Conservation (phyloP, 2,888 invertebrate genomes). For the Brenthis ino region DNA sequence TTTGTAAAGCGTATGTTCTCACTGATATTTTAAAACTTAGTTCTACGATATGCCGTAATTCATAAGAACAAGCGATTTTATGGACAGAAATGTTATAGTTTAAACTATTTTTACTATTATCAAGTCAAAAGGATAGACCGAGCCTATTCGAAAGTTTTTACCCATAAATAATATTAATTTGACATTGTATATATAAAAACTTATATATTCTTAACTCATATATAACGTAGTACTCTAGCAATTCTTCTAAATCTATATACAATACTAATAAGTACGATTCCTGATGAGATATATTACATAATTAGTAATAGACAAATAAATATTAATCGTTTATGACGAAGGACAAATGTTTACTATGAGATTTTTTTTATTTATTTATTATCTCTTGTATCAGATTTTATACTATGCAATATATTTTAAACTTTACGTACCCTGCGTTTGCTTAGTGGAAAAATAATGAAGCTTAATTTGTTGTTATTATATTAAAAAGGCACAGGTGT, state of each 20-base stretch:
- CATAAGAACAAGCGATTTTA: constrained; percentile 36
- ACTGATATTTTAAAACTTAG: constrained; percentile 40
- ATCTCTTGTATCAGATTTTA: constrained; percentile 14
- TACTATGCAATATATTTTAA: constrained; percentile 17
- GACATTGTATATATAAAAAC: constrained; percentile 10
- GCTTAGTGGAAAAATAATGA: constrained; percentile 18
- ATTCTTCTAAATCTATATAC: constrained; percentile 13
- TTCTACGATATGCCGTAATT: constrained; percentile 40
- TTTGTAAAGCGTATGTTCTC: constrained; percentile 46
- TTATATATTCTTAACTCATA: constrained; percentile 11
- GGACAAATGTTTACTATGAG: not conserved
- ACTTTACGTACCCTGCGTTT: constrained; percentile 29
- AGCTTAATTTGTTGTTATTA: constrained; percentile 23
- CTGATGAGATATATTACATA: constrained; percentile 1
- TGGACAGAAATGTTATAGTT: constrained; percentile 31
- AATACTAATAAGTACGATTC: constrained; percentile 8
- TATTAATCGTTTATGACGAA: not conserved
- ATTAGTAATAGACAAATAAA: constrained; percentile 2
- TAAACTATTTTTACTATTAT: constrained; percentile 22
- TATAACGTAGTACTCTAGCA: constrained; percentile 2
- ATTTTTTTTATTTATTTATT: constrained; percentile 3
- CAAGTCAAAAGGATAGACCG: constrained; percentile 9
- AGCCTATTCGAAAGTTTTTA: constrained; percentile 13
- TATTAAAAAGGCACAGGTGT: constrained; percentile 28
- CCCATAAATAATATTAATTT: constrained; percentile 9